Conservation (phyloP, 2,113 vertebrate genomes). For the Triplophysa tibetana region DNA sequence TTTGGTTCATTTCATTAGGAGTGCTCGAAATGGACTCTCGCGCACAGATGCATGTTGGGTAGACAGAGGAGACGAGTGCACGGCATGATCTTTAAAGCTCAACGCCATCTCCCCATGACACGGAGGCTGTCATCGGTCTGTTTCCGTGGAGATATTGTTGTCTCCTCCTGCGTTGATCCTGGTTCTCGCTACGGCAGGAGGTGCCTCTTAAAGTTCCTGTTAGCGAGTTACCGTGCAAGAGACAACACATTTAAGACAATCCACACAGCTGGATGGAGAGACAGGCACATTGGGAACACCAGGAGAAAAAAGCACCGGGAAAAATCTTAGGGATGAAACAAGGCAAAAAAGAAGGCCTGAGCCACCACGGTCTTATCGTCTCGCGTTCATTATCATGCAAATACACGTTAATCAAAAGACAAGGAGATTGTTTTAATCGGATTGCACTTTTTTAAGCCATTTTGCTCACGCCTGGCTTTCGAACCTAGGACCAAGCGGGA, state of each 20-base stretch:
- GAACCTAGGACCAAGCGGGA: conserved; percentile 63
- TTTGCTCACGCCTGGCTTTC: conserved; percentile 55
- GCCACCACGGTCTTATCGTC: conserved; percentile 71
- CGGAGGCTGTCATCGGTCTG: conserved; percentile 64
- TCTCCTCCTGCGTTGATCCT: conserved; percentile 63
- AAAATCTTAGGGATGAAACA: conserved; percentile 32
- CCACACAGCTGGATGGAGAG: conserved; percentile 47
- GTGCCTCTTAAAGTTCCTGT: conserved; percentile 73
- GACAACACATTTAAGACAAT: conserved; percentile 72
- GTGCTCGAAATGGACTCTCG: conserved; percentile 39
- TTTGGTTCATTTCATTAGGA: conserved; percentile 48
- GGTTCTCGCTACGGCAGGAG: conserved; percentile 68
- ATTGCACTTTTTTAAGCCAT: conserved; percentile 69
- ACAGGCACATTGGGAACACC: conserved; percentile 41
- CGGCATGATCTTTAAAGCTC: conserved; percentile 45
- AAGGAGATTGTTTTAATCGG: conserved; percentile 77
- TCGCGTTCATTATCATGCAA: conserved; percentile 72
- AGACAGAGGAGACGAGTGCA: conserved; percentile 40
- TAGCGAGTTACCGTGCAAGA: conserved; percentile 70
- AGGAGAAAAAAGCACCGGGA: conserved; percentile 17
- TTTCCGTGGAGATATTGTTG: conserved; percentile 67
- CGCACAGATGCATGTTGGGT: conserved; percentile 48
- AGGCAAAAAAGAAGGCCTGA: conserved; percentile 56
- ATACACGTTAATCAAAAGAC: conserved; percentile 73
- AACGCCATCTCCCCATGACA: conserved; percentile 59